These are phyloP conservation scores for Notarius lentiginosus DNA, from an alignment of 2,113 vertebrate species.

Conservation along the genomic window DNA sequence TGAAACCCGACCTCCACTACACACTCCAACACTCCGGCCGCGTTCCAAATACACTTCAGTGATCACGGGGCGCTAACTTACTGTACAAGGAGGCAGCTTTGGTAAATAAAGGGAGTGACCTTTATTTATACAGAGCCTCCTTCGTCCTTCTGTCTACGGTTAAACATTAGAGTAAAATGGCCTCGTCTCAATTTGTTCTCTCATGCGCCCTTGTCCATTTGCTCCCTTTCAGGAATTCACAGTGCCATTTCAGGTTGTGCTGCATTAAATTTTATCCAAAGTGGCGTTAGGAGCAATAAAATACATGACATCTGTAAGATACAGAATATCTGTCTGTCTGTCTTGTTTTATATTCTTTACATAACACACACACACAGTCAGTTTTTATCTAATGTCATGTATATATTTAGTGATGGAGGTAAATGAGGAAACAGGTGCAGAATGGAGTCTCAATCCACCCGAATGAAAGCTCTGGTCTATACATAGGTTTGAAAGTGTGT, in stretches of 20 bases:
- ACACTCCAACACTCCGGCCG: background rate
- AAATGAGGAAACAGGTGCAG: background rate
- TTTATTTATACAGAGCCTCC: background rate
- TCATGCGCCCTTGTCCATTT: background rate
- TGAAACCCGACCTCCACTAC: conserved; percentile 54
- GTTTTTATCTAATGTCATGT: background rate
- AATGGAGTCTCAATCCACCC: conserved; percentile 64
- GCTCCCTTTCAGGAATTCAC: background rate
- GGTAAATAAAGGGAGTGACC: background rate
- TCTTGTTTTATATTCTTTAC: background rate
- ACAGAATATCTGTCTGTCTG: background rate
- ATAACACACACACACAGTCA: background rate
- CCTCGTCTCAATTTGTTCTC: background rate
- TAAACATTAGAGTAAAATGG: background rate
- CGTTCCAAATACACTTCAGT: background rate
- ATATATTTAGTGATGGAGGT: conserved; percentile 3
- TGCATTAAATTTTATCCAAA: background rate
- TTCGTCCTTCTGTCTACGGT: background rate
- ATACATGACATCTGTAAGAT: background rate
- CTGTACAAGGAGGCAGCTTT: background rate
- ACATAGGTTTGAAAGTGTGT: conserved; percentile 46
- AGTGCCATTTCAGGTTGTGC: background rate
- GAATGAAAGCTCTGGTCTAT: conserved; percentile 61
- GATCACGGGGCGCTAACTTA: background rate
- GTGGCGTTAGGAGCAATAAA: background rate